Base-by-base conservation (phyloP, 2,113 vertebrate genomes). In the Siniperca knerii region DNA sequence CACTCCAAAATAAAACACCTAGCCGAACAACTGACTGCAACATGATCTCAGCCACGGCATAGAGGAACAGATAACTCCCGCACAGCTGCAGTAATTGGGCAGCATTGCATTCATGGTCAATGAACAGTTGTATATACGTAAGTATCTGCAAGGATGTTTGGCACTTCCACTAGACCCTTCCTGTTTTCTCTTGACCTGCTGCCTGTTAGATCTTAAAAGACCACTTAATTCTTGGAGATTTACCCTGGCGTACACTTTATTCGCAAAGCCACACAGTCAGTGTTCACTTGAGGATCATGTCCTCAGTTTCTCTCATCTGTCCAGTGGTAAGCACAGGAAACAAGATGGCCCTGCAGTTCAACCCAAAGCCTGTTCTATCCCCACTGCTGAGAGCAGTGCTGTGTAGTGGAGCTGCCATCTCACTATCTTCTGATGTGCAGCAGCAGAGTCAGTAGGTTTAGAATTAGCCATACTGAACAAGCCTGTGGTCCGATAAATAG, bases 401-500 rank as follows among this genome's bases (percentile, higher is more conserved):
- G 40, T 74, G 33, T 37, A 48, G 42, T 29, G 29, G 62, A 76
- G 70, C 80, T 69, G 37, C 57, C 15, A 42, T 79, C 54, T 74
- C 35, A 58, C 33, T 44, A 13, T 84, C 62, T 66, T 55, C 54
- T 76, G 46, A 75, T 84, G 46, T 83, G 55, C 75, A 46, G 75
- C 65, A 50, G 20, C 75, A 82, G 46, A 72, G 64, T 75, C 66
- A 73, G 62, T 44, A 44, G 12, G 33, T 58, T 37, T 37, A 75
- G 33, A 75, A 52, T 84, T 70, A 85, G 57, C 64, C 55, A 42
- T 29, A 61, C 62, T 70, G 72, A 84, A 79, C 37, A 23, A 82
- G 85, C 75, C 64, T 72, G 61, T 35, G 9, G 1, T 58, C 40
- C 71, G 42, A 40, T 73, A 80, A 88, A 80, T 64, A 61, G 64